phyloP scores from a whole-genome alignment of 2,797 vertebrate genomes.

The Macropodus opercularis region DNA sequence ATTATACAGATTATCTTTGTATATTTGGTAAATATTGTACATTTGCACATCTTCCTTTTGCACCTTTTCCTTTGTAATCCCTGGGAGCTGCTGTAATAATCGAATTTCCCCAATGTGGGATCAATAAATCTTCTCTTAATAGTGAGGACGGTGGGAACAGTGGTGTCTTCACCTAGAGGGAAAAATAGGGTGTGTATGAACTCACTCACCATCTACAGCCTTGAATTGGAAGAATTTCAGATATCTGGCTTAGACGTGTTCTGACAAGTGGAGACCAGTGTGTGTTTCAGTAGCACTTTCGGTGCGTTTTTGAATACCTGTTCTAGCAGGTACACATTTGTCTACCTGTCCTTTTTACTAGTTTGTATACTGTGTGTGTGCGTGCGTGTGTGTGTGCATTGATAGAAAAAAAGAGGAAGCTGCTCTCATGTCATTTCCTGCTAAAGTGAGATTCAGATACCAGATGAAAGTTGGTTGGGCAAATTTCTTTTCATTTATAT shows the following conservation, averaged over 20 bases:
- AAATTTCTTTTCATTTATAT: not conserved
- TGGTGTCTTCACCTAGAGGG: not conserved
- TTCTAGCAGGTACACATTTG: constrained; percentile 33
- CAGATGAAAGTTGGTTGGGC: constrained; percentile 11
- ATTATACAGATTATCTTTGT: too few species aligned
- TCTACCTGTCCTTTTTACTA: constrained; percentile 3
- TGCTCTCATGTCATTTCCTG: constrained; percentile 27
- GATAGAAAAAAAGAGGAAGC: constrained; percentile 56
- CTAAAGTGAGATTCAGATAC: constrained; percentile 22
- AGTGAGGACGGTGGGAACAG: not conserved
- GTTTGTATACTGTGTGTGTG: constrained; percentile 1
- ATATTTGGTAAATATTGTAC: too few species aligned
- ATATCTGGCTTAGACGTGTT: constrained; percentile 53
- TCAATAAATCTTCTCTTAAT: too few species aligned
- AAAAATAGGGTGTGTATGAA: not conserved
- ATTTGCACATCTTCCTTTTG: too few species aligned
- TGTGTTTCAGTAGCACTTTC: constrained; percentile 2
- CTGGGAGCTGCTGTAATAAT: too few species aligned
- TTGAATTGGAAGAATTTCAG: constrained; percentile 55
- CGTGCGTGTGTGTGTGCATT: constrained; percentile 63
- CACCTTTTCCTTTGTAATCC: too few species aligned
- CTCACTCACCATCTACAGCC: not conserved
- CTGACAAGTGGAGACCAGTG: constrained; percentile 10
- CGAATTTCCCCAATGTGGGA: too few species aligned
- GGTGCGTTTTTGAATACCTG: constrained; percentile 50